A percentile compares a stretch with the other conserved stretches of the same genome.
Conservation (phyloP, 2,888 invertebrate genomes). For the Drosophila cyrtoloma region DNA sequence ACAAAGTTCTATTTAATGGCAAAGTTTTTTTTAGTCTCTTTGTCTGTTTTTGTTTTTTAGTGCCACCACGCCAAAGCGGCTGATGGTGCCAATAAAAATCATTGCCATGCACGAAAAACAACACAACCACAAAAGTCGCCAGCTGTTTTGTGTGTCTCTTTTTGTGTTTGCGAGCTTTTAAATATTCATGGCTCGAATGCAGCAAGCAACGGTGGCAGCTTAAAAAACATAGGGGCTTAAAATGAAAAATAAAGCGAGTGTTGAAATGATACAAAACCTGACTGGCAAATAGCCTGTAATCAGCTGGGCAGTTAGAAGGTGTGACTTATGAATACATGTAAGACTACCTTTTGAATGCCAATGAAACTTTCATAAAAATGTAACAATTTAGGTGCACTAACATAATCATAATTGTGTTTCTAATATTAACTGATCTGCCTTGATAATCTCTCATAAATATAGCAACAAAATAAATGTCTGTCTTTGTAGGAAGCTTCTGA, state of each 20-base stretch:
- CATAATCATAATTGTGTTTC: background rate
- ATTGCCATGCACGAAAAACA: constrained; percentile 39
- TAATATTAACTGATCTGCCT: background rate
- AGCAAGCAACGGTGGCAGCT: constrained; percentile 26
- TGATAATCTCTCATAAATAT: too few species aligned
- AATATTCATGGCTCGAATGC: constrained; percentile 82
- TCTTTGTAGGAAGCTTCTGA: background rate
- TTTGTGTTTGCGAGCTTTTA: constrained; percentile 67
- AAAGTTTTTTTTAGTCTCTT: constrained; percentile 38
- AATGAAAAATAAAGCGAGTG: background rate
- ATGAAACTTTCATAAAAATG: background rate
- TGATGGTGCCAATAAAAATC: constrained; percentile 55
- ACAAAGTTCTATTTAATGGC: constrained; percentile 57
- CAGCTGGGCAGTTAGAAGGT: too few species aligned
- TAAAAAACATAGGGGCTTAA: constrained; percentile 17
- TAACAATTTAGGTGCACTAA: background rate
- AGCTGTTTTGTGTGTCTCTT: constrained; percentile 1
- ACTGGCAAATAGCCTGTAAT: background rate
- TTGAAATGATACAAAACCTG: background rate
- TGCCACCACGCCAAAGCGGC: constrained; percentile 14
- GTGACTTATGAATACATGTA: background rate
- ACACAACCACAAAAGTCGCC: constrained; percentile 15
- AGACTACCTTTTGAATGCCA: background rate
- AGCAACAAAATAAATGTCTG: background rate
- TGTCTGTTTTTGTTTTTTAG: constrained; percentile 6